Base-by-base conservation (phyloP, 2,797 vertebrate species). In the Pelochelys cantorii region DNA sequence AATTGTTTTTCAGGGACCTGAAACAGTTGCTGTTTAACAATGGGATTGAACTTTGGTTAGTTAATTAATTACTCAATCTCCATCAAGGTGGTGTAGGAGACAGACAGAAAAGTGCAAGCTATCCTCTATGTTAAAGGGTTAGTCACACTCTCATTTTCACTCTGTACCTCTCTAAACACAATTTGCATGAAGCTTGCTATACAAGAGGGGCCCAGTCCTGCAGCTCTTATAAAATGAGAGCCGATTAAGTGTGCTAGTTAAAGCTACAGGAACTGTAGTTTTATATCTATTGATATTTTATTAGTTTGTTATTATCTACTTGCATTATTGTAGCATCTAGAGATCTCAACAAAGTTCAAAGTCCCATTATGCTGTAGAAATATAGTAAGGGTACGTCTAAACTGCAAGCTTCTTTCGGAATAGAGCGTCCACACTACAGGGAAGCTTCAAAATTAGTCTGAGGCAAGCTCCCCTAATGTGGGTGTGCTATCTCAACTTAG, bases 1-100 rank as follows among this genome's bases (percentile, higher is more conserved):
- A 95, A 94, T 74, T 93, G 90, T 95, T 93, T 96, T 96, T 95
- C 59, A 75, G 83, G 80, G 83, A 75, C 80, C 80, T 71, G 34
- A 55, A 56, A 56, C 85, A 90, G 65, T 54, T 85, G 81, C 60
- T 0, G 0, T 78, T 9, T 94, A 95, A 93, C 59, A 89, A 79
- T 90, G 2, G 0, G 78, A 90, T 88, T 54, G 75, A 86, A 86
- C 42, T 90, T 84, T 94, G 86, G 85, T 92, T 94, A 89, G 65
- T 10, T 1, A 91, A 93, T 90, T 8, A 96, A 93, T 85, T 86
- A 84, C 13, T 95, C 42, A 89, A 82, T 75, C 17, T 65, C 42
- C 42, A 42, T 65, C n/a, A 20, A 34, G 3, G 2, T 65, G 25
- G 25, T 85, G 78, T 55, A 13, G 48, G 34, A 60, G 34, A 86